Base-by-base conservation (phyloP, 2,113 vertebrate species). In the Leptobrachium ailaonicum region DNA sequence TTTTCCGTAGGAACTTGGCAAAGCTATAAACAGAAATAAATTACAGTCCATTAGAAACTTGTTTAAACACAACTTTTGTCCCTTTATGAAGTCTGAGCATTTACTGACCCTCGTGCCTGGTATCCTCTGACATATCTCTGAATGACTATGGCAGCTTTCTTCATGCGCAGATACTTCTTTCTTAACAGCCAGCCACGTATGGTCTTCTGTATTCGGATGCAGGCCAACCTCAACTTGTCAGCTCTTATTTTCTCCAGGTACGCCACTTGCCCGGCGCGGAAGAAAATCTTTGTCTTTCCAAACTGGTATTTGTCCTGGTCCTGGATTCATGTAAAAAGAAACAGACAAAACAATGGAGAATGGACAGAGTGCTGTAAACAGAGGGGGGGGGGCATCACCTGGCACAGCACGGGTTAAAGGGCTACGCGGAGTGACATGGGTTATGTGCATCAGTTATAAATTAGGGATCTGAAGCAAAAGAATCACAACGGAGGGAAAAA, bases 261-360 rank as follows among this genome's bases (percentile, higher is more conserved):
- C 41, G 98, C 98, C 50, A 99, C 98, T 91, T 99, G 97, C 63
- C 98, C 98, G 0, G 98, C 97, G 66, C 98, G 94, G 92, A 99
- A 99, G 92, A 99, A 99, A 87, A 99, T 99, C 93, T 99, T 99
- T 79, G 96, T 99, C 85, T 99, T 98, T 73, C 98, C 98, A 91
- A 99, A 99, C 89, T 99, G 98, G 88, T 99, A 99, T 88, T 99
- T 99, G 90, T 99, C 98, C 87, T 95, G 92, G 86, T 99, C 96
- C 98, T 99, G 81, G 85, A 87, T 89, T 88, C 84, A 86, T 88
- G 83, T 80, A 93, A 90, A 92, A 83, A 3, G 6, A 69, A 69
- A 66, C 4, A 50, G 47, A 50, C 47, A 50, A 50, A 5, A 50
- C 4, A 50, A 50, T 5, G 47, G 47, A 50, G 47, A 8, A 4